Percentiles rank a stretch among this genome's conserved stretches.
Evolutionary conservation across 2,797 vertebrate species (phyloP).

Genomic region (Gymnocypris eckloni): DNA sequence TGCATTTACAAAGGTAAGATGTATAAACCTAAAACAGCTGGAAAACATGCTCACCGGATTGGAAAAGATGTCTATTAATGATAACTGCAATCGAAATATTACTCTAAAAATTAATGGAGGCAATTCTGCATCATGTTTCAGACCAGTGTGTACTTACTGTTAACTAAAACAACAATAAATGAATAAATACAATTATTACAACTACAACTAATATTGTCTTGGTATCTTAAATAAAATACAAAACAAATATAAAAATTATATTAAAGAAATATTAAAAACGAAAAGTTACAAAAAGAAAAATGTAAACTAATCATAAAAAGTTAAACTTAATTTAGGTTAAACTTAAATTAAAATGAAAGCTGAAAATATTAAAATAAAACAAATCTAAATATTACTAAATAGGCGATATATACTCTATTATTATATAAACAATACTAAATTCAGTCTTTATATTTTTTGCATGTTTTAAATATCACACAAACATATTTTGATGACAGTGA

Average conservation of each 20-base stretch:
- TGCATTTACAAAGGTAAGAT: neutral
- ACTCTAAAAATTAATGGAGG: neutral
- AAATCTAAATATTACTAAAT: neutral
- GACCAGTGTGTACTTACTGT: neutral
- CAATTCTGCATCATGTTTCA: neutral
- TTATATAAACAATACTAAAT: neutral
- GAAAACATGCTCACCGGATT: neutral
- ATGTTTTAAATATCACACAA: no score
- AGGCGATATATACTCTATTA: neutral
- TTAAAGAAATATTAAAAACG: no score
- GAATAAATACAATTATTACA: no score
- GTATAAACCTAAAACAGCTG: neutral
- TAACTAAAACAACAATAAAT: neutral
- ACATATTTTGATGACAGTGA: no score
- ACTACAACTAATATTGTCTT: neutral
- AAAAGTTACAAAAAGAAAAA: no score
- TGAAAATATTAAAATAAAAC: neutral
- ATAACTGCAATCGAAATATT: neutral
- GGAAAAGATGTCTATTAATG: neutral
- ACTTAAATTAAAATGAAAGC: neutral
- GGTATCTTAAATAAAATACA: neutral
- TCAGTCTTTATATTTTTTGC: no score
- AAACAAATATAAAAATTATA: no score
- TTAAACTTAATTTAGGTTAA: no score
- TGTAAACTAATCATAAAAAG: neutral